Evolutionary conservation across 2,888 invertebrate species (phyloP), one percentile per base, ranked within the genome.

Genomic region (Sinentomon sp.): DNA sequence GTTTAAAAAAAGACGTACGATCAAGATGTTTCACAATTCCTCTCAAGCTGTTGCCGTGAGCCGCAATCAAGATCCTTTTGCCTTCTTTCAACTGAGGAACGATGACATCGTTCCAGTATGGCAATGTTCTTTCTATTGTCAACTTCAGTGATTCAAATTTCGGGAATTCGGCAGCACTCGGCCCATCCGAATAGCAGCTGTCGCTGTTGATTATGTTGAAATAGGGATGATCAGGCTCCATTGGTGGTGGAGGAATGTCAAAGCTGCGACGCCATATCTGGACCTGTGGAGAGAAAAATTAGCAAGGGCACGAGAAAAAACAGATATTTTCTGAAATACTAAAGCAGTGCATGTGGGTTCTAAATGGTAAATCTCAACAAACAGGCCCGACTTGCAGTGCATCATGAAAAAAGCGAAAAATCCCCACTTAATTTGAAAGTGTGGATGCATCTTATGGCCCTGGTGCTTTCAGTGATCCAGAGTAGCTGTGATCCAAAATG

Each of bases 11-110:
- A 16, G 13, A 53, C 63, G 58, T 55, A 74, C 74, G 59, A 52
- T 80, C 77, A 48, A 82, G 64, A 56, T 77, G 71, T 53, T 80
- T 80, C 2, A 80, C 73, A 42, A 82, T 71, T 36, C 77, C 78
- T 45, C 80, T 59, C 23, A 78, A 62, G 48, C 77, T 76, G 52
- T 80, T 80, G 28, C 80, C 80, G 48, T 82, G 82, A 17, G 78
- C 76, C 19, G 74, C 77, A 47, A 82, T 71, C 30, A 82, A 62
- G 32, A 82, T 66, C 18, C 56, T 64, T 48, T 74, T 72, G 31
- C 77, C 77, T 43, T 63, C 72, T 48, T 73, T 75, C 40, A 82
- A 63, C 58, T 80, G 63, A 43, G 83, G 67, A 46, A 82, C 65
- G 53, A 92, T 68, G 26, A 67, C 63, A 48, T 75, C 57, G 50